Evolutionary conservation across 2,113 vertebrate species (phyloP).

Genomic region (Glaucomys volans): DNA sequence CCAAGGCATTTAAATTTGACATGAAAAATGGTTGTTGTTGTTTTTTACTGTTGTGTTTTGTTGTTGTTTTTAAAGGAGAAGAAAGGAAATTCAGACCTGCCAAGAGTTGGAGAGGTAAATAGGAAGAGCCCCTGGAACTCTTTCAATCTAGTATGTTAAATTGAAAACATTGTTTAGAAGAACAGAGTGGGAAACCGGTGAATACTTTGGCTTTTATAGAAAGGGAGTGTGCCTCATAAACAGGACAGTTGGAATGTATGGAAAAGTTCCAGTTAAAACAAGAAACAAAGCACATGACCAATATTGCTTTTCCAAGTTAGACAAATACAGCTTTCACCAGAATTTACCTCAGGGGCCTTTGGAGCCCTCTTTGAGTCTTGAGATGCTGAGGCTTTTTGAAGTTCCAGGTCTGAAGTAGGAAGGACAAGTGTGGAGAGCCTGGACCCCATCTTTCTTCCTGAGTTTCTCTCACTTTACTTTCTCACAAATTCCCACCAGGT

Average conservation of each 20-base stretch:
- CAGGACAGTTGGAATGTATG: conserved; percentile 83
- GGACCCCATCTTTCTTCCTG: neutral
- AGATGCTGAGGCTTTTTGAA: conserved; percentile 49
- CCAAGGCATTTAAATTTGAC: conserved; percentile 15
- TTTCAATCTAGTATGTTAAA: conserved; percentile 21
- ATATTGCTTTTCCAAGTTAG: conserved; percentile 77
- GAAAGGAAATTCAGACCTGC: conserved; percentile 66
- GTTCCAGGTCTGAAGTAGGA: neutral
- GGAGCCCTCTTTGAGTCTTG: conserved; percentile 52
- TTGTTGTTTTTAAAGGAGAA: neutral
- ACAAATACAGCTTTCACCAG: conserved; percentile 73
- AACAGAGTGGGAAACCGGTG: conserved; percentile 77
- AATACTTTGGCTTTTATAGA: conserved; percentile 80
- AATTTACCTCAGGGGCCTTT: conserved; percentile 67
- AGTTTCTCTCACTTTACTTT: neutral
- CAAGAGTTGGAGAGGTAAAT: conserved; percentile 69
- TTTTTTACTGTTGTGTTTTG: neutral
- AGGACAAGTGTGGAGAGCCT: neutral
- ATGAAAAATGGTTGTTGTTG: neutral
- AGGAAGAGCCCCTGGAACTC: conserved; percentile 68
- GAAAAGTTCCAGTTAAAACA: conserved; percentile 83
- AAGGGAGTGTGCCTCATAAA: conserved; percentile 83
- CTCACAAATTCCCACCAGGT: conserved; percentile 14
- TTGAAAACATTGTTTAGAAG: conserved; percentile 79
- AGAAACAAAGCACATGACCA: conserved; percentile 82